These are phyloP conservation scores for Plotosus lineatus DNA, from an alignment of 2,113 vertebrate genomes.

Conservation along the genomic window DNA sequence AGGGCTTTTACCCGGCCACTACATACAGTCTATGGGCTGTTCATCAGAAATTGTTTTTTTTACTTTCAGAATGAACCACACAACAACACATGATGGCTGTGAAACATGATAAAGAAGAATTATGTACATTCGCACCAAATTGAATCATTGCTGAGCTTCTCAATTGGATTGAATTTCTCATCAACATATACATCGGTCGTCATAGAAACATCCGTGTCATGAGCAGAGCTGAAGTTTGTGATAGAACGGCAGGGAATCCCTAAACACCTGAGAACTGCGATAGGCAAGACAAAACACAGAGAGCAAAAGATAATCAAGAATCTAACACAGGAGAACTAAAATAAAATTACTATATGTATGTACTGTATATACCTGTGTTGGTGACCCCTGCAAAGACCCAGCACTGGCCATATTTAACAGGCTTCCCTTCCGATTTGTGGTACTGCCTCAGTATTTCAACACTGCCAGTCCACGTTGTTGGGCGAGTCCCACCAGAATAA, in stretches of 20 bases:
- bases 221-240: constrained; percentile 89
- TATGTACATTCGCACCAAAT: constrained; percentile 75
- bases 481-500: constrained; percentile 79
- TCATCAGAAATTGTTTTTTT: not conserved
- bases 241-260: constrained; percentile 82
- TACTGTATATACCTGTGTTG: constrained; percentile 73
- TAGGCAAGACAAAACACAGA: not conserved
- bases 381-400: constrained; percentile 93
- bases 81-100: not conserved
- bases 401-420: constrained; percentile 87
- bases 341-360: too few relatives aligned
- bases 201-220: constrained; percentile 88
- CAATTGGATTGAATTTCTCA: constrained; percentile 81
- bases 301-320: not conserved
- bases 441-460: constrained; percentile 86
- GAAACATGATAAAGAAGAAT: not conserved
- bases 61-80: not conserved
- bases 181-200: constrained; percentile 89
- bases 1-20: not conserved
- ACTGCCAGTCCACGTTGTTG: constrained; percentile 85
- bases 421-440: constrained; percentile 67
- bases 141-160: constrained; percentile 81
- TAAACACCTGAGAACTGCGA: constrained; percentile 84
- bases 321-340: not conserved
- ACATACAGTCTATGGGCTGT: not conserved